These are phyloP conservation scores for Podarcis cretensis DNA, from an alignment of 2,113 vertebrate species.

Conservation along the genomic window DNA sequence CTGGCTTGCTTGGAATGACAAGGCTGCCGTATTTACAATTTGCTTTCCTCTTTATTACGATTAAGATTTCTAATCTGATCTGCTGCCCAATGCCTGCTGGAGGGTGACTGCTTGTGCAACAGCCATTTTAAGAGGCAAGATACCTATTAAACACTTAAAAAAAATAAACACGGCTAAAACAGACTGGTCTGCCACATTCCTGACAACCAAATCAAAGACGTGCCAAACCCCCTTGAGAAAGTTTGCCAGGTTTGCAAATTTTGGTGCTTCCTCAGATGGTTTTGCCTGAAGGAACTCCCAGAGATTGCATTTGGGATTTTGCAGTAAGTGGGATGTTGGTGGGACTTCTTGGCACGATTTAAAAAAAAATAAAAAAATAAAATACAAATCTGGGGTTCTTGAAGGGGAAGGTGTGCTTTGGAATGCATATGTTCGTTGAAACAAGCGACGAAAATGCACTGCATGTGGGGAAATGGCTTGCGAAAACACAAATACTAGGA, in stretches of 20 bases:
- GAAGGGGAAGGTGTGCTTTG: too few species aligned
- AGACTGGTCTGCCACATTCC: neutral
- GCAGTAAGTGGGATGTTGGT: too few species aligned
- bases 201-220: neutral
- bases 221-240: too few species aligned
- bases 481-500: too few species aligned
- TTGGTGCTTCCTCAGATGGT: neutral
- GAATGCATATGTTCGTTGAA: too few species aligned
- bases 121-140: neutral
- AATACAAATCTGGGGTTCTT: too few species aligned
- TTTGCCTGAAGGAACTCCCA: neutral
- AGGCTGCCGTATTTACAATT: conserved; percentile 3
- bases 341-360: too few species aligned
- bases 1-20: conserved; percentile 74
- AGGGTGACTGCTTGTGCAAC: neutral
- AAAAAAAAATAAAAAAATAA: too few species aligned
- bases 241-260: neutral
- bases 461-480: too few species aligned
- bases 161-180: neutral
- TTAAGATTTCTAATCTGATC: neutral
- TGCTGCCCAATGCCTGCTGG: neutral
- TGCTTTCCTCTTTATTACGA: neutral
- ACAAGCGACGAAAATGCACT: too few species aligned
- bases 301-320: too few species aligned
- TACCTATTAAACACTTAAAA: neutral